These are phyloP conservation scores for Onychomys arenicola DNA, from an alignment of 2,797 vertebrate genomes.

Conservation along the genomic window DNA sequence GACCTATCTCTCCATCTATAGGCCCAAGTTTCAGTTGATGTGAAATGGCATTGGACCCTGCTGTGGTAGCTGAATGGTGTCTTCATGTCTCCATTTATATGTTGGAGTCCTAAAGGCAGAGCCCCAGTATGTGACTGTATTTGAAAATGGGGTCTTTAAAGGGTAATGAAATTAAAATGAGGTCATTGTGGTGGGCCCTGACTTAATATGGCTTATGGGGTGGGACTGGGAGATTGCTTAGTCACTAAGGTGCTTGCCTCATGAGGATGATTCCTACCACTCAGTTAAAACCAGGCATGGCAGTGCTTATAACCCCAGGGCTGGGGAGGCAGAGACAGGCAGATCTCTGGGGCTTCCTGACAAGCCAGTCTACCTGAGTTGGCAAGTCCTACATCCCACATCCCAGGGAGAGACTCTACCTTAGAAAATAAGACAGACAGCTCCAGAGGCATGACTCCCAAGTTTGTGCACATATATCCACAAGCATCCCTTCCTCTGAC, in stretches of 20 bases:
- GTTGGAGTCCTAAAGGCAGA: background rate
- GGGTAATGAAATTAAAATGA: background rate
- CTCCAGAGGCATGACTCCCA: background rate
- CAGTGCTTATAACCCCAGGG: background rate
- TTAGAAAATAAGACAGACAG: background rate
- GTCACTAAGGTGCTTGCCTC: background rate
- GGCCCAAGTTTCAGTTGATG: background rate
- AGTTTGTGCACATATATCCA: background rate
- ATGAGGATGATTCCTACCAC: background rate
- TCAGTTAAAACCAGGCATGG: too few species aligned
- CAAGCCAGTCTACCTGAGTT: background rate
- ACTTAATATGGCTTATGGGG: background rate
- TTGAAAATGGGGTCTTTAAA: conserved; percentile 17
- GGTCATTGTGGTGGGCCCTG: background rate
- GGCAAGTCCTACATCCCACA: background rate
- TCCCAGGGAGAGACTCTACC: background rate
- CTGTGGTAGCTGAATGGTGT: background rate
- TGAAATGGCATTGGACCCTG: background rate
- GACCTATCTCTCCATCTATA: background rate
- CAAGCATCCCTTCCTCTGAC: background rate
- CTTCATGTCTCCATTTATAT: too few species aligned
- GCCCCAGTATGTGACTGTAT: background rate
- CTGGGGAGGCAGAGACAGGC: background rate
- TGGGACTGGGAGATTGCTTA: background rate
- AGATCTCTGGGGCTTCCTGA: background rate